Base-by-base conservation (phyloP, 1,140 invertebrate species). In the Planococcus citri region DNA sequence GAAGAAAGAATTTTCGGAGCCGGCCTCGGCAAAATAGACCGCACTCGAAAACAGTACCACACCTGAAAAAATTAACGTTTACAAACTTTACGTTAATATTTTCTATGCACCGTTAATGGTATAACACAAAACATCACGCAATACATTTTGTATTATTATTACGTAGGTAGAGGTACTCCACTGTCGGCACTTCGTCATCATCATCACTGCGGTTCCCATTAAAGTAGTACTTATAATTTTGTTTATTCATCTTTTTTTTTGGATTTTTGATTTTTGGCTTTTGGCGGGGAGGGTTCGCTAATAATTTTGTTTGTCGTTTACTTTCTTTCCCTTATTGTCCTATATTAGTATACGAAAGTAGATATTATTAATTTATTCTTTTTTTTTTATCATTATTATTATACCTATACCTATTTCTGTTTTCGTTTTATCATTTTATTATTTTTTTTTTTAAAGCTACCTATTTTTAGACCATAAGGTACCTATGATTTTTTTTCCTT, bases 11-110 rank as follows among this genome's bases (percentile, higher is more conserved):
- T 91, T 88, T 80, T 93, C 90, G 78, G 91, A 88, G 81, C 94
- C 94, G 79, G 94, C 94, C 84, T 98, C 95, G 74, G 95, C 95
- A 85, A 97, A 98, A 84, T 97, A 98, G 76, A 97, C 94, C 76
- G 94, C 93, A 82, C 91, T 95, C 75, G 94, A 95, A 86, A 98
- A 98, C 78, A 98, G 88, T 78, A 98, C 92, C 80, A 98, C 93
- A 82, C 95, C 94, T 91, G 88, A 79, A 84, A 89, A 51, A 64
- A 64, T 64, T 64, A 64, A 64, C 22, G 60, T 64, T 51, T 24
- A 64, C 21, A 64, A 64, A 25, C 24, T 64, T 17, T 22, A 25
- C 60, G 60, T 64, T 27, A 64, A 64, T 14, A 64, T 64, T 64
- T 64, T 64, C 60, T 12, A 51, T 3, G 41, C 41, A 51, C 41